A percentile compares a stretch with the other conserved stretches of the same genome.
These are phyloP conservation scores for Astropecten irregularis DNA, from an alignment of 53 echinoderm and acorn worm genomes.

Conservation along the genomic window DNA sequence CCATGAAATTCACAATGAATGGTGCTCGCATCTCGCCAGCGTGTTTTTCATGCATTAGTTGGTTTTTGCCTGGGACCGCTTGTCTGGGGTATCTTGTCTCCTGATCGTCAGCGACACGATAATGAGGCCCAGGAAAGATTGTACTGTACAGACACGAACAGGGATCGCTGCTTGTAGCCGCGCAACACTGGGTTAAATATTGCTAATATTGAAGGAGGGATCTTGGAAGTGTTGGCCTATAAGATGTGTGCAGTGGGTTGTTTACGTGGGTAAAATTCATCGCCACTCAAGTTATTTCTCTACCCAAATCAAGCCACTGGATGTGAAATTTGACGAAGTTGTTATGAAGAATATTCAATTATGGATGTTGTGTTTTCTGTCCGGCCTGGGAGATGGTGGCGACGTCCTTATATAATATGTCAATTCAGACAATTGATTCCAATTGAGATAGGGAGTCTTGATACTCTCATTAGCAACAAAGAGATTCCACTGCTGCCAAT, in stretches of 20 bases:
- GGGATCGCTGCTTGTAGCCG: not conserved
- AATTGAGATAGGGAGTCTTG: no score
- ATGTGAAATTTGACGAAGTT: no score
- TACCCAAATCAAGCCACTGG: no score
- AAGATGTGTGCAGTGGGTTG: no score
- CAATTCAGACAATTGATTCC: no score
- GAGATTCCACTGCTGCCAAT: not conserved
- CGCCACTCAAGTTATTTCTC: no score
- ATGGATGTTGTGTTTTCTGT: no score
- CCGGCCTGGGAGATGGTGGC: no score
- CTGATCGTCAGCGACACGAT: conserved; percentile 48
- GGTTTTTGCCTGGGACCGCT: not conserved
- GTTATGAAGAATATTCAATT: no score
- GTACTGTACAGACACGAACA: conserved; percentile 31
- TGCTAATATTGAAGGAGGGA: conserved; percentile 10
- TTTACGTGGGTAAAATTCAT: no score
- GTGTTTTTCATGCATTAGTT: conserved; percentile 27
- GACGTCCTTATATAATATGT: no score
- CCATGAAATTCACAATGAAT: conserved; percentile 52
- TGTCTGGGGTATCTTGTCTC: conserved; percentile 7
- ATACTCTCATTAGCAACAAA: not conserved
- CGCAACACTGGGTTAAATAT: conserved; percentile 28
- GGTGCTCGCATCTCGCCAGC: conserved; percentile 2
- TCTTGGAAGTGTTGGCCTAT: not conserved
- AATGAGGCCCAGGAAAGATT: conserved; percentile 35